These are phyloP conservation scores for Cuculus canorus DNA, from an alignment of 2,797 vertebrate species.

Conservation along the genomic window DNA sequence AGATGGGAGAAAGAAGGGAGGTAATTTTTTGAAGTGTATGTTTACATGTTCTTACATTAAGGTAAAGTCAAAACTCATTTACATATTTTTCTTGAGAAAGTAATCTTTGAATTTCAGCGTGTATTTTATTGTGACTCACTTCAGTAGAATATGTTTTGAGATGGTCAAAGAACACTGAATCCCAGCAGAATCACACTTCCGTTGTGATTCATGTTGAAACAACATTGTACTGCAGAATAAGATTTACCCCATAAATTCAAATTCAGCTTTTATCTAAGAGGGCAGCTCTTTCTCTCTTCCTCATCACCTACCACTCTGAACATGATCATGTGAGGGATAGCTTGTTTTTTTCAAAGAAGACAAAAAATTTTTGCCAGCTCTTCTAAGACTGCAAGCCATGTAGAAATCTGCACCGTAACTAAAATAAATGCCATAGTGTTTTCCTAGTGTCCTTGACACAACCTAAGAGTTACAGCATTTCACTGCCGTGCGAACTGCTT, in stretches of 20 bases:
- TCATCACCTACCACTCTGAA: background rate
- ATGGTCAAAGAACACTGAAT: background rate
- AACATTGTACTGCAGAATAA: background rate
- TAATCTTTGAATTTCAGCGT: background rate
- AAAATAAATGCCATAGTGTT: background rate
- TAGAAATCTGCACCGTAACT: background rate
- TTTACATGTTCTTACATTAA: background rate
- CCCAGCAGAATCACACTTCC: background rate
- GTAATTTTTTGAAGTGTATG: background rate
- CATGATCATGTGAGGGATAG: accelerated
- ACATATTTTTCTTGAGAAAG: background rate
- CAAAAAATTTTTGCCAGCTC: background rate
- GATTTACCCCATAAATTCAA: background rate
- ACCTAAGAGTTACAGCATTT: background rate
- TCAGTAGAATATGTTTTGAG: background rate
- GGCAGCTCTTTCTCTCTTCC: accelerated
- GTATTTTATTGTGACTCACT: background rate
- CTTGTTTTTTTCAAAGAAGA: background rate
- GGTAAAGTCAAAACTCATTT: background rate
- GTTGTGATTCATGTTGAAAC: background rate
- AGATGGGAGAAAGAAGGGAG: background rate
- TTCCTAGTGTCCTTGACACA: background rate
- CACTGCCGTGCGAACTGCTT: background rate
- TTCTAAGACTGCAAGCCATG: background rate
- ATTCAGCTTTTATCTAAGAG: background rate